These are phyloP conservation scores for Helobdella robusta DNA, from an alignment of 2,888 invertebrate genomes.

Conservation along the genomic window DNA sequence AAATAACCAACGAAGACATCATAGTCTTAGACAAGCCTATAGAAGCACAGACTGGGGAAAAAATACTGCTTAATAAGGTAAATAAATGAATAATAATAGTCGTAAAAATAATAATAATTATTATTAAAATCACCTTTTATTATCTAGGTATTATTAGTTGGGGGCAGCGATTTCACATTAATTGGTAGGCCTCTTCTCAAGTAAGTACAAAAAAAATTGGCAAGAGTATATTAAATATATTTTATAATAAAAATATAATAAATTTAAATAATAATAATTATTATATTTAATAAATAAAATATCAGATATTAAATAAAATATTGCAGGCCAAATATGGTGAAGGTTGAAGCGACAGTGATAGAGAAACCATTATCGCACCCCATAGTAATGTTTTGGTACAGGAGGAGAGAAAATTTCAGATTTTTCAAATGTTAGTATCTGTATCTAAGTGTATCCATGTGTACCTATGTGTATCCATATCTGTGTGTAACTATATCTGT, in stretches of 20 bases:
- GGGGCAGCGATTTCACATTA: constrained; percentile 50
- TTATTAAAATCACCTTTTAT: neutral
- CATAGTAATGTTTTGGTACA: constrained; percentile 34
- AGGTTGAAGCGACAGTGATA: constrained; percentile 51
- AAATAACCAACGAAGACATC: constrained; percentile 49
- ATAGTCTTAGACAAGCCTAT: constrained; percentile 47
- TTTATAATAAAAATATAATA: neutral
- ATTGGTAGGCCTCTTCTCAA: constrained; percentile 50
- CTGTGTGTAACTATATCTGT: too few species aligned
- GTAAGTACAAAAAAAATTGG: constrained; percentile 30
- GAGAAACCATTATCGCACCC: constrained; percentile 49
- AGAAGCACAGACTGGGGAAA: constrained; percentile 50
- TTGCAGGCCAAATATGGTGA: constrained; percentile 42
- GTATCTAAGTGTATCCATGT: too few species aligned
- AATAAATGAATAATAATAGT: neutral
- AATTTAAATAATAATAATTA: too few species aligned
- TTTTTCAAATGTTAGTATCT: constrained; percentile 24
- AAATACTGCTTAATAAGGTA: constrained; percentile 52
- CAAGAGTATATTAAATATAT: neutral
- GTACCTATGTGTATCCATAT: too few species aligned
- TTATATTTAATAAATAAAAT: too few species aligned
- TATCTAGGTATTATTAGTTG: constrained; percentile 50
- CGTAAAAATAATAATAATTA: neutral
- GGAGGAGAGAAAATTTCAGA: constrained; percentile 15
- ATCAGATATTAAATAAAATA: too few species aligned